Conservation (phyloP, 1,140 invertebrate genomes). For the Panulirus ornatus region DNA sequence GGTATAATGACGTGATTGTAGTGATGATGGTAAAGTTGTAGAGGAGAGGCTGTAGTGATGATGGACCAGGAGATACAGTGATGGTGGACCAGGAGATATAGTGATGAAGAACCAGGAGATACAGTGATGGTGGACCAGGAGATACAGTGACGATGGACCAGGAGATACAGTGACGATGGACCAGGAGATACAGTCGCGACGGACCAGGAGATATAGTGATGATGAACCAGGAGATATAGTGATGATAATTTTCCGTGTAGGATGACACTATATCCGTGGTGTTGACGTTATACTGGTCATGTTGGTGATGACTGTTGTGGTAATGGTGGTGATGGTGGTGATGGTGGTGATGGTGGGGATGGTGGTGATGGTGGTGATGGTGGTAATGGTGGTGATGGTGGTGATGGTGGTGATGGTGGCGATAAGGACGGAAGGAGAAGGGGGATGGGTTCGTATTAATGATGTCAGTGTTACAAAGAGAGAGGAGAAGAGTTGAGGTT, state of each 20-base stretch:
- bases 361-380: background rate
- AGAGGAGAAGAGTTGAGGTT: no score
- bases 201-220: background rate
- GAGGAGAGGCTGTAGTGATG: background rate
- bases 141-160: background rate
- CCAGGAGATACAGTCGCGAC: background rate
- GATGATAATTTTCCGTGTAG: no score
- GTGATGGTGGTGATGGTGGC: background rate
- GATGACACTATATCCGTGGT: no score
- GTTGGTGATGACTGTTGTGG: background rate
- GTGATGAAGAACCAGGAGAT: background rate
- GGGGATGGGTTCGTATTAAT: no score
- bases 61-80: background rate
- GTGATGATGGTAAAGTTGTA: background rate
- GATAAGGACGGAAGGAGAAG: background rate
- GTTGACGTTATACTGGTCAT: no score
- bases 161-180: background rate
- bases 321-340: background rate
- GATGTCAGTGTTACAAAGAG: no score
- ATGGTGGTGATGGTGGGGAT: background rate
- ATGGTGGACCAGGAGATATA: background rate
- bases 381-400: background rate
- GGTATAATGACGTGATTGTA: no score
- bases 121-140: background rate
- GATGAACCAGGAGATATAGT: background rate